Conservation (phyloP, 1,140 invertebrate species). For the Amphibalanus amphitrite region DNA sequence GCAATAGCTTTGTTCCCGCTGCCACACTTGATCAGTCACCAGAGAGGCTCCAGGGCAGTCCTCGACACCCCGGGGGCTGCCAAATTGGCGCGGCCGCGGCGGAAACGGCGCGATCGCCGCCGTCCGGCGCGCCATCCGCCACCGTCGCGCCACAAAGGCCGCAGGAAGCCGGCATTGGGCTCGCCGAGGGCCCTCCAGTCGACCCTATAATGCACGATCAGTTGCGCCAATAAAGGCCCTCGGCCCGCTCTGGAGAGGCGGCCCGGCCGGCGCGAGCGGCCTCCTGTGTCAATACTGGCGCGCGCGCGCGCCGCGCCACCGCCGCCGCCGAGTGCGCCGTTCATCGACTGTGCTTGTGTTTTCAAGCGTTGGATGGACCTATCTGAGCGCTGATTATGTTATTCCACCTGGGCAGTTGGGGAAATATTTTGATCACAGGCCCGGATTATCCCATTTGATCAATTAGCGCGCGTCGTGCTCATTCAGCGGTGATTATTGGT, state of each 20-base stretch:
- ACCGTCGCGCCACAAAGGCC: not conserved
- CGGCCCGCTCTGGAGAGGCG: not conserved
- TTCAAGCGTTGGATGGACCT: not conserved
- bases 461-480: not conserved
- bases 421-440: constrained; percentile 1
- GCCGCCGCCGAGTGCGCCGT: no score
- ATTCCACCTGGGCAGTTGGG: constrained; percentile 1
- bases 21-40: no score
- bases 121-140: no score
- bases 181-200: not conserved
- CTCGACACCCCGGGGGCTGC: no score
- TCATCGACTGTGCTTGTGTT: not conserved
- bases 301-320: no score
- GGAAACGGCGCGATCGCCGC: not conserved
- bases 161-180: not conserved
- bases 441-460: not conserved
- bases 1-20: no score
- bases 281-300: not conserved
- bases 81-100: not conserved
- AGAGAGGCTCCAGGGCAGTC: no score
- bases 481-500: not conserved
- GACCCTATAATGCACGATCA: not conserved
- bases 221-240: not conserved
- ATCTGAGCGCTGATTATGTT: not conserved
- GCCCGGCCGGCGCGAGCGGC: no score